Evolutionary conservation across 2,888 invertebrate genomes (phyloP).

Genomic region (Scrobipalpa costella): DNA sequence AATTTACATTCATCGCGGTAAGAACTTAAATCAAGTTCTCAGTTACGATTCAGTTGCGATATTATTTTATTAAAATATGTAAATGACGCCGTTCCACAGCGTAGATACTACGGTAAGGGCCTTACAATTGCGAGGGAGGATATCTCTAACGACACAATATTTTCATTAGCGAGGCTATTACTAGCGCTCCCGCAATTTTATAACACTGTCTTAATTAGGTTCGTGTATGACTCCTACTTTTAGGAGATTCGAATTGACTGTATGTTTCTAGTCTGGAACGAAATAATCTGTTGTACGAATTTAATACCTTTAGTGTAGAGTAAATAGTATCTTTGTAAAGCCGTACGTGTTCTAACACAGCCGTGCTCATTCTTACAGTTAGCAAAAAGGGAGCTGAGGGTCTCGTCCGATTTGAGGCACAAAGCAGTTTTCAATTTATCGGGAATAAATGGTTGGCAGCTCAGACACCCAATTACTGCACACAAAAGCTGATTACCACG

Average conservation of each 20-base stretch:
- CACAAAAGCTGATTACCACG: slow-evolving; percentile 80
- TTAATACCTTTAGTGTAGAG: not conserved
- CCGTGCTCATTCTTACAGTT: slow-evolving; percentile 39
- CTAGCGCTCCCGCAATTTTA: slow-evolving; percentile 58
- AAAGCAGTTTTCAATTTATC: slow-evolving; percentile 80
- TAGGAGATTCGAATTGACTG: slow-evolving; percentile 7
- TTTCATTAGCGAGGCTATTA: slow-evolving; percentile 73
- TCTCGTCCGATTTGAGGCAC: slow-evolving; percentile 68
- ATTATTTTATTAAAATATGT: slow-evolving; percentile 82
- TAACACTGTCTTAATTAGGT: slow-evolving; percentile 45
- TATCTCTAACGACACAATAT: slow-evolving; percentile 75
- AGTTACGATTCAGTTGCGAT: slow-evolving; percentile 81
- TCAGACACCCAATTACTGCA: slow-evolving; percentile 80
- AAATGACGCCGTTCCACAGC: slow-evolving; percentile 73
- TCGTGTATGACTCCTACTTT: slow-evolving; percentile 7
- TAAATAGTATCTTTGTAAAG: not conserved
- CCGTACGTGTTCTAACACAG: slow-evolving; percentile 36
- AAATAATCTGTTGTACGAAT: slow-evolving; percentile 15
- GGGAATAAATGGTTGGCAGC: slow-evolving; percentile 80
- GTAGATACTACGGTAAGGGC: slow-evolving; percentile 71
- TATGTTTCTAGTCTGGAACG: slow-evolving; percentile 17
- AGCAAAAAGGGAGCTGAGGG: slow-evolving; percentile 60
- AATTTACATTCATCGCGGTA: slow-evolving; percentile 81
- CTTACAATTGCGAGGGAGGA: slow-evolving; percentile 70
- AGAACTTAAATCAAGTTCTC: slow-evolving; percentile 82